Evolutionary conservation across 2,888 invertebrate genomes (phyloP), one percentile per base, ranked within the genome.

Genomic region (Drosophila diplacantha): DNA sequence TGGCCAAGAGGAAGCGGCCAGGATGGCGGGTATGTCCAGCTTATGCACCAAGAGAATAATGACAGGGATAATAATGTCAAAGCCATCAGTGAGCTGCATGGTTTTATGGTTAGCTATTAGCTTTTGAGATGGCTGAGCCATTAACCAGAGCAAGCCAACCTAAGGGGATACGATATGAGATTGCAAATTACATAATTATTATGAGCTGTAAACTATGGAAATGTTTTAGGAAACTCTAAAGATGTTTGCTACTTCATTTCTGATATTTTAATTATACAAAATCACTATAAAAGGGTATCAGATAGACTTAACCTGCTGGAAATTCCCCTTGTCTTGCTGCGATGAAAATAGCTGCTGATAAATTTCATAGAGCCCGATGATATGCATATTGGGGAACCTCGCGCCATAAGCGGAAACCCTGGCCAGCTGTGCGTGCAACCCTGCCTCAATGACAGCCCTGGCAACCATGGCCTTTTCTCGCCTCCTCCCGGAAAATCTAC

Each of bases 291-390:
- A 9, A 47, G 34, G 47, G 46, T 52, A 66, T 41, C 50, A 47
- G 2, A 5, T 9, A 6, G 22, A 11, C 32, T 26, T 7, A 24
- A 18, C 9, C 12, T 46, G 7, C 11, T 14, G 7, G 7, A 46
- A 38, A 1, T 5, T 32, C 6, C 43, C 31, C 34, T 16, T 50
- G 41, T 31, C 34, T 34, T 3, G 50, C 39, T 16, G 65, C 61
- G 69, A 73, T 73, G 72, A 63, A 72, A 64, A 72, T 67, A 29
- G 72, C 62, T 53, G 65, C 54, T 75, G 78, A 78, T 78, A 78
- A 77, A 71, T 73, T 72, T 74, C 70, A 65, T 71, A 52, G 57
- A 37, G 16, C 56, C 62, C 72, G 77, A 78, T 73, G 77, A 78
- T 78, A 78, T 73, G 77, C 77, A 69, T 77, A 73, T 78, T 75